Evolutionary conservation across 2,113 vertebrate species (phyloP).

Genomic region (Isurus oxyrinchus): DNA sequence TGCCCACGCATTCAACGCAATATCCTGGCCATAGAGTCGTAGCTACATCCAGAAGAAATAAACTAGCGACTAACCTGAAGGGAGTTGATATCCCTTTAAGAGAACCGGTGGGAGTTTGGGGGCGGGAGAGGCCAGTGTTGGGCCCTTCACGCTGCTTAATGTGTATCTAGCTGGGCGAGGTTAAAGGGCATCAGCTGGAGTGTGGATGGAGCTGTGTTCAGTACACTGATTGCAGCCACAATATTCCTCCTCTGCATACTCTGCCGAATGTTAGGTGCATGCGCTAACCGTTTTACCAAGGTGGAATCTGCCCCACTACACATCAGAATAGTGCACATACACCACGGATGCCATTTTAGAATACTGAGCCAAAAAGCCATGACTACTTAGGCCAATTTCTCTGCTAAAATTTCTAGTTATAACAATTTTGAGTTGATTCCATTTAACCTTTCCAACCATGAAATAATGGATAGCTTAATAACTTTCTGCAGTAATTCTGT

Average conservation of each 20-base stretch:
- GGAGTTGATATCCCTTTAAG: background rate
- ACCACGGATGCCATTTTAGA: background rate
- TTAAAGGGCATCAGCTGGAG: background rate
- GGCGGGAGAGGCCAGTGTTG: no score
- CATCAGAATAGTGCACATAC: background rate
- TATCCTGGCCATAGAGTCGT: no score
- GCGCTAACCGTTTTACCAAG: background rate
- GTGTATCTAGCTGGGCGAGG: no score
- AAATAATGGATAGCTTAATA: background rate
- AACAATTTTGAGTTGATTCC: background rate
- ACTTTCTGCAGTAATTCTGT: background rate
- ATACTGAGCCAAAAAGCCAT: background rate
- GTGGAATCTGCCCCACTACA: background rate
- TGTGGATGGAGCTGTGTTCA: background rate
- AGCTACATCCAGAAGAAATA: background rate
- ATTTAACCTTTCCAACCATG: background rate
- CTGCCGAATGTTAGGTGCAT: background rate
- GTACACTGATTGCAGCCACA: no score
- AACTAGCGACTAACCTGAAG: background rate
- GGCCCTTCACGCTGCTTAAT: background rate
- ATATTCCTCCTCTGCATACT: background rate
- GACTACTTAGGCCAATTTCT: background rate
- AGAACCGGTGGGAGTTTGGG: background rate
- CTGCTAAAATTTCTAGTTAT: background rate
- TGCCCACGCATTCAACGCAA: no score